phyloP scores from a whole-genome alignment of 2,888 invertebrate species.

The Cyrtodaria siliqua region DNA sequence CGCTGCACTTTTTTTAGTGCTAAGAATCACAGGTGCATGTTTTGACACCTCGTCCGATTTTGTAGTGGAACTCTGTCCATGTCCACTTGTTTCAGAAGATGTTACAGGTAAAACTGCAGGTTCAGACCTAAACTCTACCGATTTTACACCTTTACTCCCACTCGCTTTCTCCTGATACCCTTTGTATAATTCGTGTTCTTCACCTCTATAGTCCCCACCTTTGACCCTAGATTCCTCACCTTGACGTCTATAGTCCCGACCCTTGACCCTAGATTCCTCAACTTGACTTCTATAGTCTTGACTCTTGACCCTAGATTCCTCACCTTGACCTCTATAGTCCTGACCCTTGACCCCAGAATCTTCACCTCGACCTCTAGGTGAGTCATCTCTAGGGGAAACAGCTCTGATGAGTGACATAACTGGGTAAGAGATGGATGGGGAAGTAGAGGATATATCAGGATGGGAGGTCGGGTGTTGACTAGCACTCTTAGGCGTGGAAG shows the following conservation, averaged over 20 bases:
- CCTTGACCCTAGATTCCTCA: slow-evolving; percentile 16
- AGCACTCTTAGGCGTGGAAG: slow-evolving; percentile 63
- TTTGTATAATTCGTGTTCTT: slow-evolving; percentile 2
- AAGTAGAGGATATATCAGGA: slow-evolving; percentile 44
- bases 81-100: slow-evolving; percentile 36
- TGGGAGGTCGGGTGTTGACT: slow-evolving; percentile 62
- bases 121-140: slow-evolving; percentile 50
- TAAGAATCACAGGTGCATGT: slow-evolving; percentile 56
- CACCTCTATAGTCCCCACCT: slow-evolving; percentile 20
- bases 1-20: slow-evolving; percentile 70
- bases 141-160: slow-evolving; percentile 30
- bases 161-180: slow-evolving; percentile 4
- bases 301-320: slow-evolving; percentile 26
- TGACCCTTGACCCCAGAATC: slow-evolving; percentile 27
- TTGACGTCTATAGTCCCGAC: slow-evolving; percentile 16
- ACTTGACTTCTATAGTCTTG: slow-evolving; percentile 16
- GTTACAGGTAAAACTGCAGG: slow-evolving; percentile 58
- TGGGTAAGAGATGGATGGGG: slow-evolving; percentile 58
- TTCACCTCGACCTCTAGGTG: slow-evolving; percentile 26
- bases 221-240: slow-evolving; percentile 22
- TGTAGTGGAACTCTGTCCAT: slow-evolving; percentile 15
- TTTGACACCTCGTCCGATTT: slow-evolving; percentile 18
- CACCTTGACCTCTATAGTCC: slow-evolving; percentile 14
- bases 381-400: slow-evolving; percentile 42
- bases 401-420: slow-evolving; percentile 57